Evolutionary conservation across 2,113 vertebrate species (phyloP).

Genomic region (Motacilla alba): DNA sequence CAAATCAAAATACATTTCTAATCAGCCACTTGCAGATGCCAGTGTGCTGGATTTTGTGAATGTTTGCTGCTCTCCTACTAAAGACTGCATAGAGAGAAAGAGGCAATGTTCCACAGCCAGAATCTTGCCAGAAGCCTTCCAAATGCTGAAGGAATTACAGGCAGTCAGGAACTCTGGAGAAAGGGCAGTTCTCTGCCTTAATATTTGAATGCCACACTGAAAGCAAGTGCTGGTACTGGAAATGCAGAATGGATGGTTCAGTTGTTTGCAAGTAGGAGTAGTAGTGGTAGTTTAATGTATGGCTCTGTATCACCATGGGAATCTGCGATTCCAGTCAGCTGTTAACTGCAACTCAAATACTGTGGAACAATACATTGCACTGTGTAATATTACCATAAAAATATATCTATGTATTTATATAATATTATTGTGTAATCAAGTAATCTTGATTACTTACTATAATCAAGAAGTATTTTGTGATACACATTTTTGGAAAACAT

Average conservation of each 20-base stretch:
- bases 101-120: neutral
- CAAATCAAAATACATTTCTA: neutral
- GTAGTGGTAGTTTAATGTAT: neutral
- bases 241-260: neutral
- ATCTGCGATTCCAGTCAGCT: neutral
- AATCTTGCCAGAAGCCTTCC: neutral
- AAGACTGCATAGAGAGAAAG: neutral
- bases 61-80: neutral
- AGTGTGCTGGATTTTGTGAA: neutral
- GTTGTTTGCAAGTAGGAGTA: neutral
- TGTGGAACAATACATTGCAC: neutral
- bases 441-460: neutral
- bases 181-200: neutral
- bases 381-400: neutral
- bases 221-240: neutral
- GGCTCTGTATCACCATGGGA: neutral
- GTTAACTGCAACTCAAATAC: neutral
- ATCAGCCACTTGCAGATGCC: neutral
- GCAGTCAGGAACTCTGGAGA: neutral
- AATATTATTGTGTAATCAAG: no score
- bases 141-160: neutral
- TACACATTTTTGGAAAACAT: neutral
- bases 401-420: no score
- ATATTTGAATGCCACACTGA: neutral
- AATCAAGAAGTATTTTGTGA: neutral